phyloP scores from a whole-genome alignment of 1,140 invertebrate genomes.

The Trissolcus basalis region DNA sequence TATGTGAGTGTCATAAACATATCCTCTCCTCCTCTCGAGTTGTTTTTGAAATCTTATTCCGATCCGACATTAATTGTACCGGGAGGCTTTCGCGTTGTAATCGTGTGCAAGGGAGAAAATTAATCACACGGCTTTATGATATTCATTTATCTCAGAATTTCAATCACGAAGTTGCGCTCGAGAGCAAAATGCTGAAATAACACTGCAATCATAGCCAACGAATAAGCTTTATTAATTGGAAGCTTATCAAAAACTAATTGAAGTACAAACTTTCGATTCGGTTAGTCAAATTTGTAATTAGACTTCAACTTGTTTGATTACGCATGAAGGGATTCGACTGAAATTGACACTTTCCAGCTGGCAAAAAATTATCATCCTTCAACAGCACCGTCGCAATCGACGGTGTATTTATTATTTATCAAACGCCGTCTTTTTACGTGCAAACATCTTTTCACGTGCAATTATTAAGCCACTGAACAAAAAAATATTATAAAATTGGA shows the following conservation, averaged over 20 bases:
- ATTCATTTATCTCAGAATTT: conserved; percentile 24
- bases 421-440: too few relatives aligned
- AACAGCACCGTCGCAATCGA: too few relatives aligned
- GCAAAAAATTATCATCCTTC: too few relatives aligned
- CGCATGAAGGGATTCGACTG: too few relatives aligned
- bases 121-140: conserved; percentile 14
- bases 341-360: too few relatives aligned
- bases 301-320: neutral
- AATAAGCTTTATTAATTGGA: conserved; percentile 19
- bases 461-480: too few relatives aligned
- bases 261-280: conserved; percentile 3
- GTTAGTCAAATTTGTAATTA: neutral
- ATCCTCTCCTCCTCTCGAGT: neutral
- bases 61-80: conserved; percentile 4
- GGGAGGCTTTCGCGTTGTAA: neutral
- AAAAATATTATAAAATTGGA: too few relatives aligned
- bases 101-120: conserved; percentile 1
- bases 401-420: too few relatives aligned
- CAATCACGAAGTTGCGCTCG: conserved; percentile 6
- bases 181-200: conserved; percentile 22
- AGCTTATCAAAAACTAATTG: conserved; percentile 11
- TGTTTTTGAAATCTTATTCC: conserved; percentile 8
- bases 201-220: conserved; percentile 11
- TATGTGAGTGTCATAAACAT: conserved; percentile 14
- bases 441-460: too few relatives aligned